Conservation (phyloP, 2,888 invertebrate species). For the Tortrix viridana region DNA sequence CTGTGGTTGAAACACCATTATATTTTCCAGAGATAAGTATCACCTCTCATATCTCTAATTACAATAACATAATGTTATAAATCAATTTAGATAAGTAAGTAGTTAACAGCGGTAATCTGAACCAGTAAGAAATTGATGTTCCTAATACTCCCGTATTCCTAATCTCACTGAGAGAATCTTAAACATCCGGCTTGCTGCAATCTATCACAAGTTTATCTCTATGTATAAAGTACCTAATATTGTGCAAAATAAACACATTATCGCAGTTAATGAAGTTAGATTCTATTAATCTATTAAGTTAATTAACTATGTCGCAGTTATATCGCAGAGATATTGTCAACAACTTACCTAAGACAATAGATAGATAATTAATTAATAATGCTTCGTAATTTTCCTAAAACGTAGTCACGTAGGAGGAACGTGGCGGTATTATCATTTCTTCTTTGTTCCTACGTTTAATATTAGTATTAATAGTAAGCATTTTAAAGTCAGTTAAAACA, state of each 20-base stretch:
- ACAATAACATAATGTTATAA: too few species aligned
- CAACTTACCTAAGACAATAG: not conserved
- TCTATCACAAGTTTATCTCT: constrained; percentile 9
- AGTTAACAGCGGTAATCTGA: not conserved
- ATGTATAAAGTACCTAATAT: constrained; percentile 2
- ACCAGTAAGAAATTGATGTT: not conserved
- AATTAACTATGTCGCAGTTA: constrained; percentile 5
- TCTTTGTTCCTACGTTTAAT: too few species aligned
- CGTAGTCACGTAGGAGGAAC: too few species aligned
- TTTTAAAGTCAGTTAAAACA: not conserved
- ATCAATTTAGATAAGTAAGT: too few species aligned
- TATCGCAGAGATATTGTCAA: constrained; percentile 1
- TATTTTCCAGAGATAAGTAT: too few species aligned
- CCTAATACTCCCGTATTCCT: too few species aligned
- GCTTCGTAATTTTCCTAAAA: too few species aligned
- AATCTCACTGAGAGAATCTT: not conserved
- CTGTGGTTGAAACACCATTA: too few species aligned
- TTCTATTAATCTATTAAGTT: constrained; percentile 7
- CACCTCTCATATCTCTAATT: too few species aligned
- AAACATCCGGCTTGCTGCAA: constrained; percentile 5
- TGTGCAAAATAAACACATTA: constrained; percentile 15
- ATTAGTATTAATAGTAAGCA: not conserved
- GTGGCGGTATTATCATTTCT: too few species aligned
- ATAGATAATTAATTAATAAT: too few species aligned
- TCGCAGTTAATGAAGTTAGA: not conserved